Evolutionary conservation across 2,888 invertebrate genomes (phyloP).

Genomic region (Pardosa pseudoannulata): DNA sequence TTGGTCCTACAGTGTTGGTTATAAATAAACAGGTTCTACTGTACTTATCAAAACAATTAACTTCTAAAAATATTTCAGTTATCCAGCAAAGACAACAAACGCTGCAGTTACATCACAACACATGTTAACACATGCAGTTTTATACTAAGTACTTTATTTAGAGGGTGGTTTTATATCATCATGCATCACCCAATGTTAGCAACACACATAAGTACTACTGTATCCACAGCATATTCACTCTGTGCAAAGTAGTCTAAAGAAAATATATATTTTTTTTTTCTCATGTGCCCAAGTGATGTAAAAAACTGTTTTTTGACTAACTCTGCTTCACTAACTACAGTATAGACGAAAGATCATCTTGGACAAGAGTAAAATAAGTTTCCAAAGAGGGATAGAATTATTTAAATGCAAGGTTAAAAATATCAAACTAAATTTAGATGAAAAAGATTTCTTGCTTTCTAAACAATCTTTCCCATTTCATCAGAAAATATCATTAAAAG

Average conservation of each 20-base stretch:
- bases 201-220: conserved; percentile 64
- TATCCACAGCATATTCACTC: conserved; percentile 37
- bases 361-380: conserved; percentile 30
- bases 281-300: conserved; percentile 68
- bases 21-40: conserved; percentile 10
- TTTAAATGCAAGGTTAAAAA: no score
- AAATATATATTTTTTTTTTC: conserved; percentile 62
- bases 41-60: conserved; percentile 5
- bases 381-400: background rate
- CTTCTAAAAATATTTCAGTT: conserved; percentile 13
- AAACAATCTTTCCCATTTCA: no score
- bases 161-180: conserved; percentile 26
- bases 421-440: no score
- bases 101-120: conserved; percentile 27
- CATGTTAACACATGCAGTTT: conserved; percentile 48
- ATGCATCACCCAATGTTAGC: conserved; percentile 39
- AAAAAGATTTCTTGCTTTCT: no score
- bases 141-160: conserved; percentile 57
- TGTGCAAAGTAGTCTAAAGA: conserved; percentile 72
- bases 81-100: conserved; percentile 35
- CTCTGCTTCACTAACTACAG: conserved; percentile 51
- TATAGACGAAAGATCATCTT: conserved; percentile 34
- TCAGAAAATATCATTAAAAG: no score
- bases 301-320: conserved; percentile 60
- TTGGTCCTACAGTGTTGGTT: conserved; percentile 2